Evolutionary conservation across 2,888 invertebrate genomes (phyloP), one percentile per base, ranked within the genome.

Genomic region (Nephrotoma flavescens): DNA sequence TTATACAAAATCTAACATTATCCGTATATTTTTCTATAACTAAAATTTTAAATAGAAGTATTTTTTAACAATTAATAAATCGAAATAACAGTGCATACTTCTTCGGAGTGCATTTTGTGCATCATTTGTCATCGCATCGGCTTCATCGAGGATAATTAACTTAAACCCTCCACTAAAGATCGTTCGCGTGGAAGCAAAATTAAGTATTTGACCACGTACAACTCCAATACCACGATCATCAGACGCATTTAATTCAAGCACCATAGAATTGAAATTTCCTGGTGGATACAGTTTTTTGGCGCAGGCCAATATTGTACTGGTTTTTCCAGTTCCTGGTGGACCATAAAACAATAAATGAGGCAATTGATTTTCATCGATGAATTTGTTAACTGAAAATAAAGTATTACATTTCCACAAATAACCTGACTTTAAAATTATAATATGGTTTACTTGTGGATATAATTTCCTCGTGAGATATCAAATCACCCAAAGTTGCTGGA

Each of bases 1-100:
- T 99, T 87, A 99, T 96, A 91, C 99, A 99, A 92, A 99, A 99
- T 7, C 99, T 93, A 3, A 98, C 97, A 92, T 99, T 99, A 88
- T 99, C 98, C 11, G 99, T 99, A 91, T 98, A 99, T 91, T 99
- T 99, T 92, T 99, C 99, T 90, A 99, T 99, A 89, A 99, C 98
- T 97, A 93, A 89, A 93, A 92, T 41, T 47, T 86, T 71, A 85
- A 41, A 84, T 57, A 83, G 57, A 42, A n/a, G n/a, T n/a, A n/a
- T n/a, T 86, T 2, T 31, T 31, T 31, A 31, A 3, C 2, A 31
- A 31, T 31, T 31, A 87, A 86, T 45, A 85, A 86, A 47, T 44
- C 9, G 52, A 86, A 84, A 71, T 57, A 31, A 83, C 87, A 83
- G 7, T 41, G 92, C 94, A 94, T 93, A 97, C 97, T 97, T 94